Evolutionary conservation across 2,113 vertebrate species (phyloP).

Genomic region (Mola mola): DNA sequence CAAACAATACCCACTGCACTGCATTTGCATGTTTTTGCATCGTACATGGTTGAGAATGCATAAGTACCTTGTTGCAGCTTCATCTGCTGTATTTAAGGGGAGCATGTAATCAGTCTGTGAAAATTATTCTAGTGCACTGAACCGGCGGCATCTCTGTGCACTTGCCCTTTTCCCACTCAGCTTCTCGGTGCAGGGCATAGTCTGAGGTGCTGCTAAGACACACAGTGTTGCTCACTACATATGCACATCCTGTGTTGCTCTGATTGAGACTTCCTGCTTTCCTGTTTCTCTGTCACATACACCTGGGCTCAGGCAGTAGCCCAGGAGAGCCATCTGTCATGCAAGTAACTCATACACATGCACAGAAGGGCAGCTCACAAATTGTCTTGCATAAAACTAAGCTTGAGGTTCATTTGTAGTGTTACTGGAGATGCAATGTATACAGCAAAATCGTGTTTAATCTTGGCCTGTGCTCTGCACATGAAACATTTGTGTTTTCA

Average conservation of each 20-base stretch:
- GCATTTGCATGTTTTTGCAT: not conserved
- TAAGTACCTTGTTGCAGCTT: not conserved
- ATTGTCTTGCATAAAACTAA: no score
- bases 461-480: not conserved
- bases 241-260: conserved; percentile 73
- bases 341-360: conserved; percentile 8
- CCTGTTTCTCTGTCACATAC: conserved; percentile 69
- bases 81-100: not conserved
- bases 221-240: conserved; percentile 27
- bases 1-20: not conserved
- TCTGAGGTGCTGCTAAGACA: conserved; percentile 25
- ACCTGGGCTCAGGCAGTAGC: conserved; percentile 65
- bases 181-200: conserved; percentile 14
- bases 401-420: no score
- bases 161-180: conserved; percentile 17
- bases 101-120: not conserved
- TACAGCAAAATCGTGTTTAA: not conserved
- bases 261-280: conserved; percentile 67
- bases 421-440: no score
- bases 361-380: not conserved
- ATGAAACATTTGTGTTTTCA: not conserved
- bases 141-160: not conserved
- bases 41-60: not conserved
- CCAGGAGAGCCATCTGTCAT: conserved; percentile 64
- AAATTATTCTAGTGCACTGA: not conserved